These are phyloP conservation scores for Zeus faber DNA, from an alignment of 2,113 vertebrate species.

Conservation along the genomic window DNA sequence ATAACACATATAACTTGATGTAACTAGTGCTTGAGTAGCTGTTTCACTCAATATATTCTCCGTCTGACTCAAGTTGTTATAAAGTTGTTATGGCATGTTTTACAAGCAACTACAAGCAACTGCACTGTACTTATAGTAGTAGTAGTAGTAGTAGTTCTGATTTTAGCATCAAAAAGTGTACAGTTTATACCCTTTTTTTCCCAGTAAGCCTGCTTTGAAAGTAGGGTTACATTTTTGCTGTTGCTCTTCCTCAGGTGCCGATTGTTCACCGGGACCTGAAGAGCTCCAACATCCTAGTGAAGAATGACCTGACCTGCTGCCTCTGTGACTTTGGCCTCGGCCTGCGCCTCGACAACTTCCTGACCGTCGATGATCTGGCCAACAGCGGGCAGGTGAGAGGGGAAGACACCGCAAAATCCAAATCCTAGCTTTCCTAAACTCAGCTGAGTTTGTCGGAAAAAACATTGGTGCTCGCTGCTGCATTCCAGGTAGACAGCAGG, in stretches of 20 bases:
- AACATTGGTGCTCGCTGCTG: too few species aligned
- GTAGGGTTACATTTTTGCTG: not conserved
- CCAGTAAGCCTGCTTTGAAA: not conserved
- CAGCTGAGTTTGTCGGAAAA: too few species aligned
- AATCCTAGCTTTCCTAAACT: not conserved
- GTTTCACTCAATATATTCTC: too few species aligned
- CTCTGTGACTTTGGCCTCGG: slow-evolving; percentile 95
- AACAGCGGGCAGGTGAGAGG: slow-evolving; percentile 90
- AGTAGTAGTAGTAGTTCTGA: too few species aligned
- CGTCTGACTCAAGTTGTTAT: too few species aligned
- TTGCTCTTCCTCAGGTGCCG: slow-evolving; percentile 64
- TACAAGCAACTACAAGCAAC: too few species aligned
- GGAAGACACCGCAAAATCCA: not conserved
- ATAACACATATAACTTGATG: too few species aligned
- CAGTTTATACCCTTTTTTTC: not conserved
- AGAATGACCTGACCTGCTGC: slow-evolving; percentile 89
- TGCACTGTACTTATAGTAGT: too few species aligned
- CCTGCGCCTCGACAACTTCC: slow-evolving; percentile 83
- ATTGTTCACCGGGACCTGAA: slow-evolving; percentile 93
- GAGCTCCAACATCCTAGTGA: slow-evolving; percentile 94
- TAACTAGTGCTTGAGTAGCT: too few species aligned
- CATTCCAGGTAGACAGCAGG: too few species aligned
- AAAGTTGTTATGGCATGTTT: too few species aligned
- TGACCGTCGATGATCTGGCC: slow-evolving; percentile 90
- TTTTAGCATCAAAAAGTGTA: too few species aligned